A percentile compares a stretch with the other conserved stretches of the same genome.
phyloP scores from a whole-genome alignment of 2,797 vertebrate genomes.

The Coluber constrictor region DNA sequence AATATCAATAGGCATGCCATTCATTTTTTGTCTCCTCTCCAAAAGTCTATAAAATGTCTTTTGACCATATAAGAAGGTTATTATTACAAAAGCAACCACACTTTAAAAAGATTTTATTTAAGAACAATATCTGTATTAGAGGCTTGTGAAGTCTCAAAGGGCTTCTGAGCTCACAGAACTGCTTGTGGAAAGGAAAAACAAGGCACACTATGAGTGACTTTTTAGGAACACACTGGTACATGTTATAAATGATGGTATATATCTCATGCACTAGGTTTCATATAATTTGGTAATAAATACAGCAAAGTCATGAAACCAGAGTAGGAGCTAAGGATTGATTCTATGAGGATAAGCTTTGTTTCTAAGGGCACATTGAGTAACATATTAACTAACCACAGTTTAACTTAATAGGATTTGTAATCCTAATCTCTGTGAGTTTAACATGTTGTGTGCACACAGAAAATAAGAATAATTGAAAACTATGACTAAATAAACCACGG shows the following conservation, averaged over 20 bases:
- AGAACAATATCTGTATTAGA: conserved; percentile 56
- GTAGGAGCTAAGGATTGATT: neutral
- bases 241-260: neutral
- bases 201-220: conserved; percentile 12
- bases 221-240: neutral
- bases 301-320: conserved; percentile 3
- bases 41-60: conserved; percentile 67
- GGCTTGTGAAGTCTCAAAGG: conserved; percentile 58
- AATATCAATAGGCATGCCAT: conserved; percentile 61
- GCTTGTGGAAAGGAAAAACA: conserved; percentile 30
- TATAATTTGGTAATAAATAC: conserved; percentile 8
- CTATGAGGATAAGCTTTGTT: neutral
- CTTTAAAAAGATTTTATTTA: conserved; percentile 52
- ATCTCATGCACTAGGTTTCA: neutral
- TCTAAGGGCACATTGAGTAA: neutral
- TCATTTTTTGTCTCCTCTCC: conserved; percentile 57
- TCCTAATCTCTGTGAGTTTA: neutral
- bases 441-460: neutral
- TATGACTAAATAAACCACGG: neutral
- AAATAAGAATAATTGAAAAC: neutral
- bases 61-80: conserved; percentile 68
- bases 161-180: conserved; percentile 28
- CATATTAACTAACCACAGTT: neutral
- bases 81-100: conserved; percentile 66
- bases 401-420: neutral